Evolutionary conservation across 2,888 invertebrate species (phyloP), one percentile per base, ranked within the genome.

Genomic region (Trissoscelio sp.): DNA sequence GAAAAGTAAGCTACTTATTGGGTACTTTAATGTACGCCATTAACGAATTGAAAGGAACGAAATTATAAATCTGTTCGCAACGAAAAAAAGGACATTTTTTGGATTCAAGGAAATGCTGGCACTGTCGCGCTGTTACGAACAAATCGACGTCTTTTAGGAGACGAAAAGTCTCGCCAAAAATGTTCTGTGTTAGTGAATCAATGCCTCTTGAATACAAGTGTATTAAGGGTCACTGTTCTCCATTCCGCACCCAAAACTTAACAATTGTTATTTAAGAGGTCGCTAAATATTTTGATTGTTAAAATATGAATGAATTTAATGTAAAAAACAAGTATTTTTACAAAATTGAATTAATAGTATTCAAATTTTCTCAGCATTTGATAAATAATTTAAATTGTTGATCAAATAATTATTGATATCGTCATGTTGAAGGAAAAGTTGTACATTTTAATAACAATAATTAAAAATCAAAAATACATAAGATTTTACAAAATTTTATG

Each of bases 91-190:
- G 31, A 7, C 24, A 42, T 46, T 64, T 70, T 58, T 57, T 51
- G 28, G 53, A 62, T 37, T 20, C 53, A 18, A 44, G 7, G n/a
- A 69, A 62, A 42, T 39, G 69, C 11, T 58, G 62, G 60, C 67
- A 48, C 51, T 75, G 58, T 75, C 73, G 51, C 60, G 12, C 75
- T 44, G 37, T 44, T 44, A 48, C 57, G 48, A 18, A 64, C 46
- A 57, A 70, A 64, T 66, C 79, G 72, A 79, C 72, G 79, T 79
- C 79, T 73, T 60, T 34, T 39, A 12, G 79, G 70, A 79, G 79
- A 79, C 79, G 48, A 79, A 66, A 73, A 79, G 79, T 79, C 79
- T 72, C 79, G 79, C 79, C 79, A 79, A 78, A 70, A 78, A 64
- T 70, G 51, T 20, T 62, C 31, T 24, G 55, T 57, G 64, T 39